These are phyloP conservation scores for Falco punctatus DNA, from an alignment of 2,113 vertebrate species.

Conservation along the genomic window DNA sequence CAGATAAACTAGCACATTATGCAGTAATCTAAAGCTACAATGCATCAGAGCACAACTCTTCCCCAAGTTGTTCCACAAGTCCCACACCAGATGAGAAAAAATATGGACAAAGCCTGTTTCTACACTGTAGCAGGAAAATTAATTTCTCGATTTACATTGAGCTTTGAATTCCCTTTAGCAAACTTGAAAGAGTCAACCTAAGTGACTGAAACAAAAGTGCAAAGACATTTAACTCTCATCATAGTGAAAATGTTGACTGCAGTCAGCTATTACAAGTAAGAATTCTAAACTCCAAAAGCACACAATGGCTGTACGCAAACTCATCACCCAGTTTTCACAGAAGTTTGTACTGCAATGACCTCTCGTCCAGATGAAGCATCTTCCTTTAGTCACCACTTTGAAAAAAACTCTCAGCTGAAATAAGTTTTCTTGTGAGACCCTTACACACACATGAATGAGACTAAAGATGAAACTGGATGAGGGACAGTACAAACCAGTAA, in stretches of 20 bases:
- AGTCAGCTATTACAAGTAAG: not conserved
- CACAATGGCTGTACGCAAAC: not conserved
- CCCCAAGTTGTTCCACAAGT: not conserved
- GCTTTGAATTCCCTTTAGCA: not conserved
- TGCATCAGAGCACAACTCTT: not conserved
- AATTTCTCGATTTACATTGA: not conserved
- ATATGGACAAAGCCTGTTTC: not conserved
- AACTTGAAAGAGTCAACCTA: not conserved
- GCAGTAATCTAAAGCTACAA: not conserved
- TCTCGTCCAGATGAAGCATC: not conserved
- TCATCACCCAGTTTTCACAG: not conserved
- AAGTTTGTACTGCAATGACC: not conserved
- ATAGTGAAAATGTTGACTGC: not conserved
- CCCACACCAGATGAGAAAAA: not conserved
- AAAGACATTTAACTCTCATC: not conserved
- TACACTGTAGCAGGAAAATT: not conserved
- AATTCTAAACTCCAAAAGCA: not conserved
- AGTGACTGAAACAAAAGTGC: not conserved
- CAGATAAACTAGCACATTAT: not conserved
- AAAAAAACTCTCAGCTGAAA: not conserved
- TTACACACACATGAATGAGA: rapidly evolving
- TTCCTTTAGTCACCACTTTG: not conserved
- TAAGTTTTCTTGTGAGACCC: not conserved
- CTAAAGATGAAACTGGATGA: not conserved
- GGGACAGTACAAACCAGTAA: not conserved